Conservation (phyloP, 2,797 vertebrate genomes). For the Myotis pilosus region DNA sequence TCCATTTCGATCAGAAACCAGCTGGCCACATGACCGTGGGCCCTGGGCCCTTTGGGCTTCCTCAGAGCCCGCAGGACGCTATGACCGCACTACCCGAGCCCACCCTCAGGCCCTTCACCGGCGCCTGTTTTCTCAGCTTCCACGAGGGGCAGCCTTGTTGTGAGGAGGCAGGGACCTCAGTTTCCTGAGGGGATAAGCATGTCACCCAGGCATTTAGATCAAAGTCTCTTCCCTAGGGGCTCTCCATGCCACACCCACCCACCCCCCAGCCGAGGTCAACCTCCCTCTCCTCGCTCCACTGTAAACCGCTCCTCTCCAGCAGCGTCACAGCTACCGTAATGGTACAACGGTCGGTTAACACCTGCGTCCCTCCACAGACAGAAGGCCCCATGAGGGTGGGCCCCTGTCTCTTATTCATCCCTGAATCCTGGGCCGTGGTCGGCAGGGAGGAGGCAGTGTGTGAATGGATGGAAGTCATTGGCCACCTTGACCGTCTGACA, state of each 20-base stretch:
- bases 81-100: too few relatives aligned
- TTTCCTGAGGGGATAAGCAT: not conserved
- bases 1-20: not conserved
- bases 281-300: not conserved
- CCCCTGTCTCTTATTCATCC: not conserved
- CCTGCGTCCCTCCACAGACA: not conserved
- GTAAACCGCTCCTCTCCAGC: not conserved
- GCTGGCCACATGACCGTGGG: not conserved
- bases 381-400: not conserved
- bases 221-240: not conserved
- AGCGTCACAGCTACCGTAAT: not conserved
- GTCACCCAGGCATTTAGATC: too few relatives aligned
- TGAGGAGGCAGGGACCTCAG: not conserved
- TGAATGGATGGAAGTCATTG: not conserved
- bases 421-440: not conserved
- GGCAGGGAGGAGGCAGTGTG: not conserved
- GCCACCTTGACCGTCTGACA: not conserved
- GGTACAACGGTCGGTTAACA: not conserved
- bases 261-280: not conserved
- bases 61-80: not conserved
- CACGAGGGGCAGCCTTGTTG: not conserved
- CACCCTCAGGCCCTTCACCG: too few relatives aligned
- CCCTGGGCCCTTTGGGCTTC: not conserved
- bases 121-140: not conserved
- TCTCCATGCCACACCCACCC: too few relatives aligned